A percentile compares a stretch with the other conserved stretches of the same genome.
These are phyloP conservation scores for Ariopsis seemanni DNA, from an alignment of 2,113 vertebrate genomes.

Conservation along the genomic window DNA sequence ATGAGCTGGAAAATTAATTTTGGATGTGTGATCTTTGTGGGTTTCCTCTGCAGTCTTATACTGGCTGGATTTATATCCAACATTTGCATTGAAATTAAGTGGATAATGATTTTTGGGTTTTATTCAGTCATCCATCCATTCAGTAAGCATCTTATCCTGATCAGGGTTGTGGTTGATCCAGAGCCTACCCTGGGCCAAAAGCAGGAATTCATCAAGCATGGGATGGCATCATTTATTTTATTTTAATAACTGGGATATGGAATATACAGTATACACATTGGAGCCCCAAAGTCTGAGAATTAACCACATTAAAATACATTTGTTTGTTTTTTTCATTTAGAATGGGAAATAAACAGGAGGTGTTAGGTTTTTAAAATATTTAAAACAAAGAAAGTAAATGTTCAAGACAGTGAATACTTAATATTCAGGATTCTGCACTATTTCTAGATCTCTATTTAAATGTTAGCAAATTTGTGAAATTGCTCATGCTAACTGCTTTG, in stretches of 20 bases:
- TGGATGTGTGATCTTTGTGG: neutral
- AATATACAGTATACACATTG: neutral
- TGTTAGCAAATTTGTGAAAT: neutral
- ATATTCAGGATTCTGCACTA: neutral
- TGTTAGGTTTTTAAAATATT: neutral
- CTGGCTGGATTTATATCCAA: neutral
- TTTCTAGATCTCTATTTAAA: neutral
- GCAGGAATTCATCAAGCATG: neutral
- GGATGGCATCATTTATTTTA: neutral
- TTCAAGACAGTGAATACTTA: neutral
- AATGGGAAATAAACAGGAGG: neutral
- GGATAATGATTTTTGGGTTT: neutral
- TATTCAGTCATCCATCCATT: neutral
- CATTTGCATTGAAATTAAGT: neutral
- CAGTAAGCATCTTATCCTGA: neutral
- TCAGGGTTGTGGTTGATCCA: neutral
- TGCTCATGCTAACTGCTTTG: neutral
- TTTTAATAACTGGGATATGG: neutral
- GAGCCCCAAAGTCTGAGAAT: neutral
- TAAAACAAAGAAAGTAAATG: neutral
- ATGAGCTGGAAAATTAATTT: neutral
- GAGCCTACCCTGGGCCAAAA: neutral
- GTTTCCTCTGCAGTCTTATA: neutral
- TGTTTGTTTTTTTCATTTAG: neutral
- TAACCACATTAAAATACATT: neutral